These are phyloP conservation scores for Notarius lentiginosus DNA, from an alignment of 2,113 vertebrate species.

Conservation along the genomic window DNA sequence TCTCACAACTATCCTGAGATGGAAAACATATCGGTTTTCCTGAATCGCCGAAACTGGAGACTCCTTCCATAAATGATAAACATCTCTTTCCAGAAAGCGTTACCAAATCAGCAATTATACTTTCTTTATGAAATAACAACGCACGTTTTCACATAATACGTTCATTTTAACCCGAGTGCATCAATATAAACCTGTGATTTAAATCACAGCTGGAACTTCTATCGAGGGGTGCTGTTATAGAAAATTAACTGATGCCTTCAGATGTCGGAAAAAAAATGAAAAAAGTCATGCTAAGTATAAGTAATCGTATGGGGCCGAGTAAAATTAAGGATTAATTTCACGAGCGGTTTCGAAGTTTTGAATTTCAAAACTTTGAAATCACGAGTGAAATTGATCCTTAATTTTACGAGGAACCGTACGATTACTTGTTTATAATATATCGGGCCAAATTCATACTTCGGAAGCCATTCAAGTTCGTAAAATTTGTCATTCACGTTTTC, in stretches of 20 bases:
- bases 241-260: neutral
- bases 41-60: neutral
- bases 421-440: no score
- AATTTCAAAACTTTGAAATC: no score
- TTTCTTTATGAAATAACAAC: neutral
- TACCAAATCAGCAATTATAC: neutral
- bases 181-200: neutral
- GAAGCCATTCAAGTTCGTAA: no score
- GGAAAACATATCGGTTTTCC: neutral
- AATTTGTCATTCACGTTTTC: no score
- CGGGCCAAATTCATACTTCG: no score
- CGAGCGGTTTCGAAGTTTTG: no score
- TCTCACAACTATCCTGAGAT: neutral
- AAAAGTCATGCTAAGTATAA: neutral
- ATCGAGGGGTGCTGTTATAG: neutral
- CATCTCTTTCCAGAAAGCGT: neutral
- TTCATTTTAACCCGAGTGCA: neutral
- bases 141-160: neutral
- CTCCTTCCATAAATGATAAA: neutral
- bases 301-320: no score
- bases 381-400: no score
- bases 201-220: neutral
- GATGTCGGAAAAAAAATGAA: neutral
- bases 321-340: no score
- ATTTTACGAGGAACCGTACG: no score